These are phyloP conservation scores for fruit fly (Drosophila melanogaster) DNA, from an alignment of 1,140 invertebrate species.

Conservation along the genomic window DNA sequence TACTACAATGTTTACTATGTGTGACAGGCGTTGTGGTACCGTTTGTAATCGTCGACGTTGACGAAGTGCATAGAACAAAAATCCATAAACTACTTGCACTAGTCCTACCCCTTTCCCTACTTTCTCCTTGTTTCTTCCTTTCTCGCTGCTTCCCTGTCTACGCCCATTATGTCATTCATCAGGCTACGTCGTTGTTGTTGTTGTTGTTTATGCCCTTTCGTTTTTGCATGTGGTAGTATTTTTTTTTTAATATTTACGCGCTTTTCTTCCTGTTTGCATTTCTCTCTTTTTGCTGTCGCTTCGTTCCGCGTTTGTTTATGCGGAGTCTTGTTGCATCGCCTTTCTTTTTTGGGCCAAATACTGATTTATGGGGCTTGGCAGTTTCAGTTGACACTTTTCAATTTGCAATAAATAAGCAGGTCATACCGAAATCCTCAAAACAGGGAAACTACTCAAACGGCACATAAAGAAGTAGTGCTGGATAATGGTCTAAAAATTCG, in stretches of 20 bases:
- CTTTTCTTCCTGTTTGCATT: conserved; percentile 64
- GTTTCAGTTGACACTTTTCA: conserved; percentile 64
- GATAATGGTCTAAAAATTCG: not conserved
- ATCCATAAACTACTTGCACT: conserved; percentile 77
- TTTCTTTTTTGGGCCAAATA: conserved; percentile 25
- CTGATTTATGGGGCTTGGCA: conserved; percentile 54
- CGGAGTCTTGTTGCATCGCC: conserved; percentile 21
- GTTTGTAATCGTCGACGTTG: conserved; percentile 37
- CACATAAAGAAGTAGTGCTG: conserved; percentile 17
- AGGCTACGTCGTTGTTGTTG: conserved; percentile 30
- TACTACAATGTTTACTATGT: conserved; percentile 82
- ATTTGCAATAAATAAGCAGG: conserved; percentile 70
- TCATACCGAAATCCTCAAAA: conserved; percentile 3
- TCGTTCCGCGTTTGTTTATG: conserved; percentile 48
- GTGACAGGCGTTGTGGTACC: conserved; percentile 42
- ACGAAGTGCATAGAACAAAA: conserved; percentile 50
- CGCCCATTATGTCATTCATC: conserved; percentile 79
- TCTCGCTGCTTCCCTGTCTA: conserved; percentile 25
- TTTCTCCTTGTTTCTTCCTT: not conserved
- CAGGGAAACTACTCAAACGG: conserved; percentile 6
- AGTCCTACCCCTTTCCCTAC: conserved; percentile 6
- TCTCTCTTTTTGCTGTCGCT: conserved; percentile 3
- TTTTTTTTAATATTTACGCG: conserved; percentile 71
- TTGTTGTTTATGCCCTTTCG: conserved; percentile 46
- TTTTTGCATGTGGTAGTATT: conserved; percentile 56